These are phyloP conservation scores for Spisula subtruncata DNA, from an alignment of 2,888 invertebrate genomes.

Conservation along the genomic window DNA sequence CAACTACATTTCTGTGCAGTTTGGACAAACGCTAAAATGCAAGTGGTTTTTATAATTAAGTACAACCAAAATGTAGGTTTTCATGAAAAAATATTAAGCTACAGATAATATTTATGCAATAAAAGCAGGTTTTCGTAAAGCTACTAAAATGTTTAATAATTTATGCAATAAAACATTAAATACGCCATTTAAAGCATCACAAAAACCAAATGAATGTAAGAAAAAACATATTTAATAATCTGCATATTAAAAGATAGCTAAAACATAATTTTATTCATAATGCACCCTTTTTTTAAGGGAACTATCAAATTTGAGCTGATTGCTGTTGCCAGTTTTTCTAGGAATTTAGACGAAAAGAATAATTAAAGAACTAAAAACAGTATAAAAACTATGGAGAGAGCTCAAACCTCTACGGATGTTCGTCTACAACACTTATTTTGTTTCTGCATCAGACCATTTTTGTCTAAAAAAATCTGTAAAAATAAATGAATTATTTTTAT, in stretches of 20 bases:
- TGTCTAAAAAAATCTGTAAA: slow-evolving; percentile 28
- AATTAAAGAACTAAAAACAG: slow-evolving; percentile 1
- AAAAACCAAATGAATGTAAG: background rate
- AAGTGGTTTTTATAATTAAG: background rate
- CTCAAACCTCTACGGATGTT: slow-evolving; percentile 13
- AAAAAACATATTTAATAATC: background rate
- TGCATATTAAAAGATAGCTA: too few relatives aligned
- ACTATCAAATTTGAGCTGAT: background rate
- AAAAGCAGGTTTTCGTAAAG: too few relatives aligned
- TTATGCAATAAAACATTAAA: background rate
- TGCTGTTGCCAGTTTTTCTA: background rate
- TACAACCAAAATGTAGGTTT: background rate
- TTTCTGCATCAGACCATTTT: slow-evolving; percentile 4
- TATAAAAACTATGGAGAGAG: background rate
- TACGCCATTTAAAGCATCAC: background rate
- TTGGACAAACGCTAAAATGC: background rate
- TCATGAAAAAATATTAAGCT: background rate
- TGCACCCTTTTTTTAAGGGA: too few relatives aligned
- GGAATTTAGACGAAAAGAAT: background rate
- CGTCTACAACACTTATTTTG: slow-evolving; percentile 20
- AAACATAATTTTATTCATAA: too few relatives aligned
- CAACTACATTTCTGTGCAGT: too few relatives aligned
- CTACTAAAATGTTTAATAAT: too few relatives aligned
- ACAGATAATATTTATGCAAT: too few relatives aligned
- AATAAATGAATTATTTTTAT: background rate